Conservation (phyloP, 92 coral and sea anemone genomes). For the Palythoa grandiflora region DNA sequence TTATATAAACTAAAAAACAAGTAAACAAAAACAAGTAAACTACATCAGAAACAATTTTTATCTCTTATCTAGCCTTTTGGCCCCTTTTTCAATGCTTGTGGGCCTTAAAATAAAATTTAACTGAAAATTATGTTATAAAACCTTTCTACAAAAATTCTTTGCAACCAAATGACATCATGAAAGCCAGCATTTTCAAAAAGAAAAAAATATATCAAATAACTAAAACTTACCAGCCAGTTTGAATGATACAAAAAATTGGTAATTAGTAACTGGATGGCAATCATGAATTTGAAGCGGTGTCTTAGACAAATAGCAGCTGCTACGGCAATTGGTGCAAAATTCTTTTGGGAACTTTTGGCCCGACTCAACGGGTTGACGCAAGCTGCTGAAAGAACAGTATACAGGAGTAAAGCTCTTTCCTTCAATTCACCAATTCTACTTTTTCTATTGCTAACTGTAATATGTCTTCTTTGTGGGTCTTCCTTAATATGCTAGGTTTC, state of each 20-base stretch:
- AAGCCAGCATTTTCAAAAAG: background rate
- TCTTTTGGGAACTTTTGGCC: slow-evolving; percentile 26
- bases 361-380: slow-evolving; percentile 22
- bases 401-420: slow-evolving; percentile 7
- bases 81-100: slow-evolving; percentile 1
- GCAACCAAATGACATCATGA: background rate
- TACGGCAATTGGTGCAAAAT: slow-evolving; percentile 33
- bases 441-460: slow-evolving; percentile 17
- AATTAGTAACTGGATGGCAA: background rate
- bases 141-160: background rate
- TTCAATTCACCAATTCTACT: background rate
- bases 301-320: background rate
- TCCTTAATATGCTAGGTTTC: slow-evolving; percentile 13
- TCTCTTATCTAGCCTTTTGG: background rate
- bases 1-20: background rate
- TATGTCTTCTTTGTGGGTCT: slow-evolving; percentile 18
- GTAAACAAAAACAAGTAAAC: background rate
- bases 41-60: slow-evolving; percentile 5
- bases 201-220: background rate
- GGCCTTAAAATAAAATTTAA: slow-evolving; percentile 9
- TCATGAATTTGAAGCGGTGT: background rate
- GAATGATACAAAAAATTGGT: slow-evolving; percentile 30
- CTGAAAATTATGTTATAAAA: background rate
- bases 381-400: slow-evolving; percentile 17
- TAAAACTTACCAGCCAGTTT: slow-evolving; percentile 32